phyloP scores from a whole-genome alignment of 2,113 vertebrate species.

The Trachemys scripta region DNA sequence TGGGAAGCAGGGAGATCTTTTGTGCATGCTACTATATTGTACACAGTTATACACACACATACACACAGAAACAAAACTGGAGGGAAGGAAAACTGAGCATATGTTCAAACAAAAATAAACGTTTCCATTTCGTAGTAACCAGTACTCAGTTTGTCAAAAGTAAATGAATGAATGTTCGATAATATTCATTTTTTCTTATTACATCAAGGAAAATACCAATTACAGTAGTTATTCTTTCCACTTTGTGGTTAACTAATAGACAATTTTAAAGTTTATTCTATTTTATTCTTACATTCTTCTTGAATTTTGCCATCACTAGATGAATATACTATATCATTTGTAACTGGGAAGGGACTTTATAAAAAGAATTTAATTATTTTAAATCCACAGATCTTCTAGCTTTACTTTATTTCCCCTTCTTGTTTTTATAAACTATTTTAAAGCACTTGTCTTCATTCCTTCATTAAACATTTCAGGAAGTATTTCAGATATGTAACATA shows the following conservation, averaged over 20 bases:
- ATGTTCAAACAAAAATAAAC: not conserved
- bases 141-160: not conserved
- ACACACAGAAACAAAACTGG: not conserved
- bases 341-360: not conserved
- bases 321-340: not conserved
- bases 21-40: not conserved
- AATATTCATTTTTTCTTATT: not conserved
- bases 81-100: not conserved
- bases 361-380: not conserved
- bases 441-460: constrained; percentile 43
- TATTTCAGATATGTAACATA: constrained; percentile 70
- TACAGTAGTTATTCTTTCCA: not conserved
- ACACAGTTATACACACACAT: not conserved
- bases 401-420: not conserved
- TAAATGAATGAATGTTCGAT: not conserved
- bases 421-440: not conserved
- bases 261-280: not conserved
- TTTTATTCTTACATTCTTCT: not conserved
- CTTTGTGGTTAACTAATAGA: not conserved
- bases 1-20: not conserved
- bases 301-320: not conserved
- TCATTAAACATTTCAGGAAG: constrained; percentile 64
- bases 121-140: not conserved
- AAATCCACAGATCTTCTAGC: not conserved
- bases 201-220: not conserved